These are phyloP conservation scores for Melinaea marsaeus DNA, from an alignment of 2,888 invertebrate species.

Conservation along the genomic window DNA sequence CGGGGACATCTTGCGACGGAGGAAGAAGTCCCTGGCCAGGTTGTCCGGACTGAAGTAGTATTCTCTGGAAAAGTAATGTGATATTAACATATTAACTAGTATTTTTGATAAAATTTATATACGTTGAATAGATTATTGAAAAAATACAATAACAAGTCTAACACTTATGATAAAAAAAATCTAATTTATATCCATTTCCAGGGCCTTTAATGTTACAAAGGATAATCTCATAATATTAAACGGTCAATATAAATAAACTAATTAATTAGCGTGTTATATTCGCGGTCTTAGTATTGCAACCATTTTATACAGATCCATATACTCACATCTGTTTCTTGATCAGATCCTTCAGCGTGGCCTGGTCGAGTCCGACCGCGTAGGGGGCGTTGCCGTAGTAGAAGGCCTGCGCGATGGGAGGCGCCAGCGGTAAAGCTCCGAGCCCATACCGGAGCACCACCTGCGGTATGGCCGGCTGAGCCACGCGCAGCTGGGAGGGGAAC, in stretches of 20 bases:
- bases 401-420: constrained; percentile 63
- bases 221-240: too few species aligned
- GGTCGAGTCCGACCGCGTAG: constrained; percentile 77
- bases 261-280: too few species aligned
- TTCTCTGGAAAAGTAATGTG: constrained; percentile 81
- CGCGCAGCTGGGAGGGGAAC: constrained; percentile 48
- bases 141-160: too few species aligned
- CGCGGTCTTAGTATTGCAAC: too few species aligned
- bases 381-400: constrained; percentile 80
- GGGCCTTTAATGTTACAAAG: too few species aligned
- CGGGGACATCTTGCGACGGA: constrained; percentile 96
- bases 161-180: too few species aligned
- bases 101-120: too few species aligned
- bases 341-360: constrained; percentile 85
- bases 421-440: constrained; percentile 46
- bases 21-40: constrained; percentile 95
- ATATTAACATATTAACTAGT: too few species aligned
- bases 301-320: neutral
- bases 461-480: constrained; percentile 54
- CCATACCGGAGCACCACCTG: constrained; percentile 67
- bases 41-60: constrained; percentile 99
- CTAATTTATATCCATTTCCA: too few species aligned
- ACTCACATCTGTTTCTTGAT: constrained; percentile 95
- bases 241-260: too few species aligned
- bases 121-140: too few species aligned